Conservation (phyloP, 92 coral and sea anemone genomes). For the Heteractis magnifica region DNA sequence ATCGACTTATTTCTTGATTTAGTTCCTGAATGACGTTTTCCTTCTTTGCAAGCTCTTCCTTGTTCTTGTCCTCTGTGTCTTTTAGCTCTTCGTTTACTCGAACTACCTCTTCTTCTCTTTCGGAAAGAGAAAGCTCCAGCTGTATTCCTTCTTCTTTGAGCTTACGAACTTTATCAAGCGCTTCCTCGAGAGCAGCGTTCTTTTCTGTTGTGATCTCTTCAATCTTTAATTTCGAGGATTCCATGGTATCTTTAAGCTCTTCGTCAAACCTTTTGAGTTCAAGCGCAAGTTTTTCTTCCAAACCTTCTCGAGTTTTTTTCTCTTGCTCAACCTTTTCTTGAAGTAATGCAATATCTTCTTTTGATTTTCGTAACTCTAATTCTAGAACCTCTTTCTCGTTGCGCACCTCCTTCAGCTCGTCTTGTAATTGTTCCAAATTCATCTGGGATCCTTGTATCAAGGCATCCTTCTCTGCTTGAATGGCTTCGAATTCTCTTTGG, state of each 20-base stretch:
- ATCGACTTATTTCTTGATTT: slow-evolving; percentile 36
- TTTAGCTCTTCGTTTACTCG: slow-evolving; percentile 33
- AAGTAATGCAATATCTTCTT: slow-evolving; percentile 25
- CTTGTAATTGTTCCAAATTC: slow-evolving; percentile 19
- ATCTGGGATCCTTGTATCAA: slow-evolving; percentile 29
- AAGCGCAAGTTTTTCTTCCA: slow-evolving; percentile 12
- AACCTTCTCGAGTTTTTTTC: slow-evolving; percentile 18
- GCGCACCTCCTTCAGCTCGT: slow-evolving; percentile 12
- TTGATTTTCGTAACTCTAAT: slow-evolving; percentile 23
- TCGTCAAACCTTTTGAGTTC: slow-evolving; percentile 27
- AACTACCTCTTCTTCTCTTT: slow-evolving; percentile 43
- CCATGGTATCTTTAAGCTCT: slow-evolving; percentile 36
- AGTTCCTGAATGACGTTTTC: slow-evolving; percentile 43
- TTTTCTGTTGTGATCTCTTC: slow-evolving; percentile 45
- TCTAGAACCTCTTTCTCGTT: slow-evolving; percentile 25
- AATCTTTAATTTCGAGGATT: slow-evolving; percentile 42
- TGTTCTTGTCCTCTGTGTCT: slow-evolving; percentile 15
- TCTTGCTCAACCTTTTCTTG: slow-evolving; percentile 36
- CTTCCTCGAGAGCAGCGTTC: slow-evolving; percentile 26
- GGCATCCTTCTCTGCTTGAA: slow-evolving; percentile 47
- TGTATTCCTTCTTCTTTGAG: slow-evolving; percentile 51
- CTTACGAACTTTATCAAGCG: slow-evolving; percentile 37
- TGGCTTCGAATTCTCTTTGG: slow-evolving; percentile 45
- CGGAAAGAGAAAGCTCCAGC: slow-evolving; percentile 39
- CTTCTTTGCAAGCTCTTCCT: slow-evolving; percentile 41